phyloP scores from a whole-genome alignment of 1,140 invertebrate species.

The Diploscapter pachys region DNA sequence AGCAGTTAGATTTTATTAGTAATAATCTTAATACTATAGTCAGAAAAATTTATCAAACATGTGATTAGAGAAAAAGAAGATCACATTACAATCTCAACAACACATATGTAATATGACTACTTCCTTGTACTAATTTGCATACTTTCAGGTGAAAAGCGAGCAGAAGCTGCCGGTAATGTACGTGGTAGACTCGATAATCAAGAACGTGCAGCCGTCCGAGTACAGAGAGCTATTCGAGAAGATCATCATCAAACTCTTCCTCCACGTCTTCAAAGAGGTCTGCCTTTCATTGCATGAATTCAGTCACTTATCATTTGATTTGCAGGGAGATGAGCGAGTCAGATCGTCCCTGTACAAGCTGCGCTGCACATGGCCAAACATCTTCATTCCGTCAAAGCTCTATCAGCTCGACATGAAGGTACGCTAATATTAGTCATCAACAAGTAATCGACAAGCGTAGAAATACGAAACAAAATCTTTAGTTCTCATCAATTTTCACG shows the following conservation, averaged over 20 bases:
- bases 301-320: slow-evolving; percentile 24
- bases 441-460: too few relatives aligned
- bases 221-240: slow-evolving; percentile 76
- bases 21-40: too few relatives aligned
- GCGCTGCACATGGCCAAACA: slow-evolving; percentile 86
- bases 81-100: too few relatives aligned
- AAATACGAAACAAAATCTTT: too few relatives aligned
- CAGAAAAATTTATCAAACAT: too few relatives aligned
- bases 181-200: slow-evolving; percentile 97
- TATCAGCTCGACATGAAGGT: slow-evolving; percentile 85
- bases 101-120: too few relatives aligned
- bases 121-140: too few relatives aligned
- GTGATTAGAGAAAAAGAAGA: too few relatives aligned
- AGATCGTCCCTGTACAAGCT: slow-evolving; percentile 86
- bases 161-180: slow-evolving; percentile 90
- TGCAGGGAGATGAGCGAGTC: slow-evolving; percentile 85
- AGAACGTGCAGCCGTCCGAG: slow-evolving; percentile 72
- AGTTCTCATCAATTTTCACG: too few relatives aligned
- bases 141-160: slow-evolving; percentile 72
- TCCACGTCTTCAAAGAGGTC: slow-evolving; percentile 46
- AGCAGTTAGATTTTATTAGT: too few relatives aligned
- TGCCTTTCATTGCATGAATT: slow-evolving; percentile 15
- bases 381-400: slow-evolving; percentile 80
- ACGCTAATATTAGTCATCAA: slow-evolving; percentile 70
- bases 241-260: slow-evolving; percentile 52